Evolutionary conservation across 92 coral and sea anemone species (phyloP).

Genomic region (Parazoanthus swiftii): DNA sequence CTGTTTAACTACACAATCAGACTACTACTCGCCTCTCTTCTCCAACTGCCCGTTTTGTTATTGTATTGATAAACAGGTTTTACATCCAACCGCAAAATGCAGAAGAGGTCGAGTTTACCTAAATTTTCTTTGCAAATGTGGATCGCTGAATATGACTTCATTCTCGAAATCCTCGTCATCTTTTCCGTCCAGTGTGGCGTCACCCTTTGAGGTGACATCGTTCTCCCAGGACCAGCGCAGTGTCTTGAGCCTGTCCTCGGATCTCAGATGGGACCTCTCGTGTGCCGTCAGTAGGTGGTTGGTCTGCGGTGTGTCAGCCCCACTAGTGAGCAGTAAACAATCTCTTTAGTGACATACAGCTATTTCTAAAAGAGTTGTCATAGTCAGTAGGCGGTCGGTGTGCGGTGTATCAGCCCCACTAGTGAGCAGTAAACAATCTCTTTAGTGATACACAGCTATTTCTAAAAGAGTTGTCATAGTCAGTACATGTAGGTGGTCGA

Average conservation of each 20-base stretch:
- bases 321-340: too few relatives aligned
- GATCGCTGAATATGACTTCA: slow-evolving; percentile 81
- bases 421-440: too few relatives aligned
- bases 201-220: slow-evolving; percentile 83
- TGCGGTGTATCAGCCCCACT: too few relatives aligned
- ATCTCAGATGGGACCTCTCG: slow-evolving; percentile 84
- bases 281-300: slow-evolving; percentile 67
- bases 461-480: too few relatives aligned
- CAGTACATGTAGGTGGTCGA: slow-evolving; percentile 48
- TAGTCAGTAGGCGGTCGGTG: too few relatives aligned
- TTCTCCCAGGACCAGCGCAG: slow-evolving; percentile 93
- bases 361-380: too few relatives aligned
- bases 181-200: slow-evolving; percentile 61
- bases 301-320: too few relatives aligned
- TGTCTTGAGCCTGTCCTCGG: slow-evolving; percentile 87
- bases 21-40: too few relatives aligned
- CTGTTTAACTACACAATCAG: too few relatives aligned
- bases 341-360: too few relatives aligned
- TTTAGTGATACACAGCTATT: too few relatives aligned
- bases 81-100: not conserved
- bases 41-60: too few relatives aligned
- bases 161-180: slow-evolving; percentile 66
- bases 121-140: slow-evolving; percentile 72
- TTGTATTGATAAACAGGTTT: not conserved
- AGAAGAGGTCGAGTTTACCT: slow-evolving; percentile 46